Base-by-base conservation (phyloP, 2,888 invertebrate genomes). In the Drosophila lutescens region DNA sequence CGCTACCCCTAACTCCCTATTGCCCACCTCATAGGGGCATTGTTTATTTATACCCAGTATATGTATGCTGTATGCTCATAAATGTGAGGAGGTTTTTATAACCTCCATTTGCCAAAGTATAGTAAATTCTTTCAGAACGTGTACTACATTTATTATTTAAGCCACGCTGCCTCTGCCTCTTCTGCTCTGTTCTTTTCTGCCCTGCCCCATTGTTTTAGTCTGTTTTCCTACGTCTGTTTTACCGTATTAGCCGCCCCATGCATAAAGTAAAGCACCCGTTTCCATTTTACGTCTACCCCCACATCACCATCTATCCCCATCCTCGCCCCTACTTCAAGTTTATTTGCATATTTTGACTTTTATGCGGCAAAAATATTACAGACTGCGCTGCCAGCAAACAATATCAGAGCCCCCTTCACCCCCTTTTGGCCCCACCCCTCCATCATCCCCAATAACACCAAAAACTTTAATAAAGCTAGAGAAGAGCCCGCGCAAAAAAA, bases 111-210 rank as follows among this genome's bases (percentile, higher is more conserved):
- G 83, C 78, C 83, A 85, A 82, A 82, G 81, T 76, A 83, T 86
- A 86, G 82, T 82, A 82, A 82, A 82, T 82, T 82, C 83, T 82
- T 86, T 86, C 83, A 82, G 86, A 86, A 80, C 86, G 77, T 82
- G 82, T 82, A 86, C 82, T 82, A 82, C 82, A 82, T 82, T 82
- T 82, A 82, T 82, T 82, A 82, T 82, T 82, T 82, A 82, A 82
- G 82, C 82, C 83, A 78, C 66, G 79, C 86, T 80, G 72, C 78
- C 53, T 56, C 50, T 56, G 44, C 74, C 41, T 46, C 8, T 26
- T 26, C 26, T 26, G 26, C 6, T 4, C 26, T 26, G 26, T 30
- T 30, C 15, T 41, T 12, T 12, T 9, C 26, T 8, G 15, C 7
- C 69, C 49, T 44, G n/a, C 26, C 53, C 41, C 57, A 47, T 49